Percentiles rank a stretch among this genome's conserved stretches.
These are phyloP conservation scores for Leptinotarsa peninsularis DNA, from an alignment of 2,888 invertebrate genomes.

Conservation along the genomic window DNA sequence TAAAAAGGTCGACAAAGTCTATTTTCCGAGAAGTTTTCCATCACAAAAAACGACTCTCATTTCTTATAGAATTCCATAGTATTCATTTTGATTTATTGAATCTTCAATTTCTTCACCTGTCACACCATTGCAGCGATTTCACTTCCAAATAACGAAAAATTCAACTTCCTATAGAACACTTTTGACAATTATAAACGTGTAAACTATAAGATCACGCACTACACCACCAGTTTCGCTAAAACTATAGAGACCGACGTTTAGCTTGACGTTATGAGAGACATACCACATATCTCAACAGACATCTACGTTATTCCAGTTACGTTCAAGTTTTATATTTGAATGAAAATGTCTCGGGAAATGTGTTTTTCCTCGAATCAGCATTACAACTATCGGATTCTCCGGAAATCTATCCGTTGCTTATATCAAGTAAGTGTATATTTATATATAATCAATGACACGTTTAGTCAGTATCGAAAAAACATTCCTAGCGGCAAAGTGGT, in stretches of 20 bases:
- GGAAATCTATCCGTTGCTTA: background rate
- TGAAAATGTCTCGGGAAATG: constrained; percentile 14
- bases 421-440: background rate
- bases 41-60: background rate
- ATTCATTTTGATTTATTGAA: background rate
- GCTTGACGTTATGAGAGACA: background rate
- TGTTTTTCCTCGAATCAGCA: background rate
- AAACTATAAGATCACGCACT: background rate
- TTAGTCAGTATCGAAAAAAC: background rate
- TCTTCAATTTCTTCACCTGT: background rate
- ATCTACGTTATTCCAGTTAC: background rate
- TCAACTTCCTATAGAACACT: background rate
- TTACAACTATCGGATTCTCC: constrained; percentile 2
- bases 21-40: too few relatives aligned
- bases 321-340: background rate
- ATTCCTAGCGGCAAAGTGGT: background rate
- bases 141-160: background rate
- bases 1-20: too few relatives aligned
- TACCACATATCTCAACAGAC: background rate
- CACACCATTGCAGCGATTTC: background rate
- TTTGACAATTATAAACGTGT: background rate
- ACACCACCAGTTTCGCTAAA: background rate
- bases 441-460: background rate
- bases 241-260: background rate
- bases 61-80: background rate